phyloP scores from a whole-genome alignment of 2,888 invertebrate genomes.

The Marronus borbonicus region DNA sequence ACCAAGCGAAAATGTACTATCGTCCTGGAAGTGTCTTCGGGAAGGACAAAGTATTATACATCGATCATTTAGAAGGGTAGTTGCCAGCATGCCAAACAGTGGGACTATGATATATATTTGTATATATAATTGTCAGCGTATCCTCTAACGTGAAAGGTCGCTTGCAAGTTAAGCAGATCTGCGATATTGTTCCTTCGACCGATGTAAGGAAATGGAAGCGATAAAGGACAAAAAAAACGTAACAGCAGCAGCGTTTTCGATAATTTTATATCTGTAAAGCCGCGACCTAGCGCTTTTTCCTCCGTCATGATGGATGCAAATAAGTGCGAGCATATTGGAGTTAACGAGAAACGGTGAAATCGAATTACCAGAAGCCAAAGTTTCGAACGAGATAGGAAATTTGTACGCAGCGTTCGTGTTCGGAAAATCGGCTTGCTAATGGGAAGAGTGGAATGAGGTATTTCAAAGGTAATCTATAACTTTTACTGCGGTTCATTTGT shows the following conservation, averaged over 20 bases:
- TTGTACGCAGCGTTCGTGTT: neutral
- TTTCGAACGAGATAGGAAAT: neutral
- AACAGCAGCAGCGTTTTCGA: neutral
- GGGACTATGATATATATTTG: too few relatives aligned
- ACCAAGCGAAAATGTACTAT: too few relatives aligned
- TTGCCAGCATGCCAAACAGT: too few relatives aligned
- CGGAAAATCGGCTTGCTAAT: slow-evolving; percentile 2
- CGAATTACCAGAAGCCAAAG: slow-evolving; percentile 7
- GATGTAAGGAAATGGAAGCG: neutral
- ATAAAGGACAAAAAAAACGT: slow-evolving; percentile 4
- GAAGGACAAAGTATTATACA: too few relatives aligned
- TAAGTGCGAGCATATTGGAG: slow-evolving; percentile 10
- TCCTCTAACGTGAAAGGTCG: too few relatives aligned
- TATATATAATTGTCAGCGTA: too few relatives aligned
- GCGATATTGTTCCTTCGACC: neutral
- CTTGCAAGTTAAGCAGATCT: neutral
- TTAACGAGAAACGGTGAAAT: slow-evolving; percentile 3
- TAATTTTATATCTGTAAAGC: neutral
- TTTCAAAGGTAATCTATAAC: slow-evolving; percentile 7
- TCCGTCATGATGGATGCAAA: neutral
- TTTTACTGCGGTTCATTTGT: neutral
- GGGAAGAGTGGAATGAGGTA: neutral
- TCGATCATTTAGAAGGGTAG: too few relatives aligned
- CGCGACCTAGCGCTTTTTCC: neutral
- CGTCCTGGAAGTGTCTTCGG: too few relatives aligned